Conservation (phyloP, 2,797 vertebrate genomes). For the Parambassis ranga region DNA sequence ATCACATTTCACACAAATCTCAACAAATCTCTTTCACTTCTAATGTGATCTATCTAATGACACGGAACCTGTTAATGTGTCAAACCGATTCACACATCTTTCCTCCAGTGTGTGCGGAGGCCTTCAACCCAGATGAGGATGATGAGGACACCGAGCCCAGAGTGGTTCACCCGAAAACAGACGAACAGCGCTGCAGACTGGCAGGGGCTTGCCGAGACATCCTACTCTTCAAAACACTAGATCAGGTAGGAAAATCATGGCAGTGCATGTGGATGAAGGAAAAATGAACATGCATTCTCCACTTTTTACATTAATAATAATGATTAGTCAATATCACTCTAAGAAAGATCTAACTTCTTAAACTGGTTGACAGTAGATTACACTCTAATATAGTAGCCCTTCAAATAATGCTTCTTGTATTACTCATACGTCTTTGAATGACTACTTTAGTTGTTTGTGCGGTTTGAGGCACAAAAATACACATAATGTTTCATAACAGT, state of each 20-base stretch:
- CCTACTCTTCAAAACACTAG: slow-evolving; percentile 96
- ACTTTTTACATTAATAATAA: too few species aligned
- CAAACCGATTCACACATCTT: neutral
- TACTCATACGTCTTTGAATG: too few species aligned
- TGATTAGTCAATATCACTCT: too few species aligned
- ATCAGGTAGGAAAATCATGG: slow-evolving; percentile 86
- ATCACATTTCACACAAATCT: too few species aligned
- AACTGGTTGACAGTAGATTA: too few species aligned
- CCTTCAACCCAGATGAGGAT: slow-evolving; percentile 96
- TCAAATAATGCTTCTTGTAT: too few species aligned
- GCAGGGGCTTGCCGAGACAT: slow-evolving; percentile 98
- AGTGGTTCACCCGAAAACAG: slow-evolving; percentile 97
- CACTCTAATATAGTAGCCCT: too few species aligned
- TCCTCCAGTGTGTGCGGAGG: slow-evolving; percentile 91
- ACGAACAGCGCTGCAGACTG: slow-evolving; percentile 93
- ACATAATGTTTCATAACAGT: neutral
- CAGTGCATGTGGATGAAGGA: neutral
- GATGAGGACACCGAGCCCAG: slow-evolving; percentile 95
- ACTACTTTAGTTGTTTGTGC: neutral
- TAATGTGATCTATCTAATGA: neutral
- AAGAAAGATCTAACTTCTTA: too few species aligned
- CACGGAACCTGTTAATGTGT: neutral
- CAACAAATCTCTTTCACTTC: too few species aligned
- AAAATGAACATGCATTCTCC: neutral
- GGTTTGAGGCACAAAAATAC: neutral